Evolutionary conservation across 1,140 invertebrate species (phyloP), one percentile per base, ranked within the genome.

Genomic region (Papilio glaucus): DNA sequence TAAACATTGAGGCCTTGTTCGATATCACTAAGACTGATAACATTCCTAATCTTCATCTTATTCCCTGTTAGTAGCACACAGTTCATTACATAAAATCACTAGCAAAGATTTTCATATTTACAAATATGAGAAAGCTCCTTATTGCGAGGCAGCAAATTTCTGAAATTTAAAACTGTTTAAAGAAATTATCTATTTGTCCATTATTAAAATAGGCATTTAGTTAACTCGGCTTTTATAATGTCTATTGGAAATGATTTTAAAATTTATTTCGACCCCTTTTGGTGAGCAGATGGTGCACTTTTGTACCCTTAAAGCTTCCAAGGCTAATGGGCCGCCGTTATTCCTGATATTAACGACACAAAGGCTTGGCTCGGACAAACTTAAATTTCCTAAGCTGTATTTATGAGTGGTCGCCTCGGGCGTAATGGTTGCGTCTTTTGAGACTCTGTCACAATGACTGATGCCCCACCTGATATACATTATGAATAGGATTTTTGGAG

Each of bases 321-420:
- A 69, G 26, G 42, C 49, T 69, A 69, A 69, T 69, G 67, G 42
- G 7, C 7, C 29, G 6, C 42, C 42, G 33, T 69, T 69, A 69
- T 53, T 53, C 42, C 24, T 41, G 6, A 68, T 68, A 68, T 68
- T 68, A 68, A 68, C 41, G 65, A 68, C 65, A 68, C 65, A 68
- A 68, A 68, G 65, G 65, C 41, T 13, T 41, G 15, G 41, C 13
- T 26, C 37, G 37, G 15, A 33, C 41, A 42, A 29, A 69, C 42
- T 69, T 18, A 53, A 69, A 69, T 69, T 69, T 69, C 67, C 45
- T 69, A 69, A 69, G 45, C 67, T 41, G 12, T 69, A 69, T 69
- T 69, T 69, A 69, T 53, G 67, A 53, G 42, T 15, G 67, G 29
- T 37, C 29, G 42, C 39, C 65, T 24, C 13, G 62, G 7, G 24